Evolutionary conservation across 2,113 vertebrate species (phyloP).

Genomic region (Campylorhamphus procurvoides): DNA sequence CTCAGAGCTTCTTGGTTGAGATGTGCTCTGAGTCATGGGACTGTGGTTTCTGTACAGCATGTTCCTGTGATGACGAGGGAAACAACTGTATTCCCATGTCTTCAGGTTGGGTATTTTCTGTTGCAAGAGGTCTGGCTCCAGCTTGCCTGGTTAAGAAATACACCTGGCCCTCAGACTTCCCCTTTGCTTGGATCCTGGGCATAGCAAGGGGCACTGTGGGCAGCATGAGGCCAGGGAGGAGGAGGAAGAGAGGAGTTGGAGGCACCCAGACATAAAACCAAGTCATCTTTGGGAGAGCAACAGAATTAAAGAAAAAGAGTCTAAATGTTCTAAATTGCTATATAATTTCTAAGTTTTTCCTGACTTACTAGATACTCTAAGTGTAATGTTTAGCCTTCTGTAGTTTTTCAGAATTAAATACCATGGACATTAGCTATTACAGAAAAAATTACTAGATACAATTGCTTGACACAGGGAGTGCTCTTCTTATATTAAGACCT

Average conservation of each 20-base stretch:
- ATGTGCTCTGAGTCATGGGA: conserved; percentile 27
- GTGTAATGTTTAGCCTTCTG: not conserved
- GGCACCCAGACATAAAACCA: not conserved
- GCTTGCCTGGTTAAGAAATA: not conserved
- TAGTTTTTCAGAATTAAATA: not conserved
- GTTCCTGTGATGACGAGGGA: conserved; percentile 8
- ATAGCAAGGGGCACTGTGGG: not conserved
- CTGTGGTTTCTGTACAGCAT: conserved; percentile 22
- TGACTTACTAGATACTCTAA: not conserved
- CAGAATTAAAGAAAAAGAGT: not conserved
- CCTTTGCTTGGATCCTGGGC: not conserved
- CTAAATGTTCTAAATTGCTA: not conserved
- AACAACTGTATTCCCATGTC: not conserved
- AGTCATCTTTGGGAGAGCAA: not conserved
- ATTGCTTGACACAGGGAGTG: not conserved
- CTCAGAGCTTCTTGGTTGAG: not conserved
- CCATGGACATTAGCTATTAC: not conserved
- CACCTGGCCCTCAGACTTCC: not conserved
- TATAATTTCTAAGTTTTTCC: not conserved
- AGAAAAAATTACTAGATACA: not conserved
- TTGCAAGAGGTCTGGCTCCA: not conserved
- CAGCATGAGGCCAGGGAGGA: not conserved
- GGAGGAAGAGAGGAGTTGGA: not conserved
- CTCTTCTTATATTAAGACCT: not conserved
- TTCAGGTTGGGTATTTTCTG: conserved; percentile 12